Evolutionary conservation across 2,113 vertebrate genomes (phyloP).

Genomic region (Salvator merianae): DNA sequence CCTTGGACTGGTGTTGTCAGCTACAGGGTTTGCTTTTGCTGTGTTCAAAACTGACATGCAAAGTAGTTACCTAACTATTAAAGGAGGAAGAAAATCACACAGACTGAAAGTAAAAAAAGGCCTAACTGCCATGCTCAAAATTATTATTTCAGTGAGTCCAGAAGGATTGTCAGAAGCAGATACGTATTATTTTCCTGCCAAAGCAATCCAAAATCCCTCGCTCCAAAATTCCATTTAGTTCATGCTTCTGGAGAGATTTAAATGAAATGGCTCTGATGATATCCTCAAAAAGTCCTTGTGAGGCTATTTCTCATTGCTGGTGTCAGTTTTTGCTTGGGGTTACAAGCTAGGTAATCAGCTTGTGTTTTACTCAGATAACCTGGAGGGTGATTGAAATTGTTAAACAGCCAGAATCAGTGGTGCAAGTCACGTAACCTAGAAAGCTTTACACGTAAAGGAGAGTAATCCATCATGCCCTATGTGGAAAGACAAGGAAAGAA

Average conservation of each 20-base stretch:
- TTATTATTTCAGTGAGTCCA: background rate
- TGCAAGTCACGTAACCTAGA: background rate
- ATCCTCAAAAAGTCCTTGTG: background rate
- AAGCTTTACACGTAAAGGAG: background rate
- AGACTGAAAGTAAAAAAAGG: constrained; percentile 3
- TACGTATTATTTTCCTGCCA: background rate
- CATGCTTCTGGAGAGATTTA: background rate
- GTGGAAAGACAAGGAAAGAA: constrained; percentile 3
- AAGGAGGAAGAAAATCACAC: background rate
- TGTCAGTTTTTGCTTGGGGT: constrained; percentile 18
- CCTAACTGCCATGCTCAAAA: background rate
- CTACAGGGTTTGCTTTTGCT: background rate
- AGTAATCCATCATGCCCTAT: background rate
- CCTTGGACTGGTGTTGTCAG: no score
- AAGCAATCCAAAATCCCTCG: background rate
- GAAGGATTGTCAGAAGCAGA: background rate
- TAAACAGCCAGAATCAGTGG: constrained; percentile 11
- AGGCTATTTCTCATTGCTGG: constrained; percentile 26
- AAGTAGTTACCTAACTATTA: constrained; percentile 11
- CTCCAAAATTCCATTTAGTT: background rate
- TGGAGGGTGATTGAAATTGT: constrained; percentile 15
- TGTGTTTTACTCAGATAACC: constrained; percentile 27
- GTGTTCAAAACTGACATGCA: background rate
- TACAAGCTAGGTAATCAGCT: background rate
- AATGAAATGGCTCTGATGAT: background rate